Base-by-base conservation (phyloP, 2,797 vertebrate species). In the Sardinella longiceps region DNA sequence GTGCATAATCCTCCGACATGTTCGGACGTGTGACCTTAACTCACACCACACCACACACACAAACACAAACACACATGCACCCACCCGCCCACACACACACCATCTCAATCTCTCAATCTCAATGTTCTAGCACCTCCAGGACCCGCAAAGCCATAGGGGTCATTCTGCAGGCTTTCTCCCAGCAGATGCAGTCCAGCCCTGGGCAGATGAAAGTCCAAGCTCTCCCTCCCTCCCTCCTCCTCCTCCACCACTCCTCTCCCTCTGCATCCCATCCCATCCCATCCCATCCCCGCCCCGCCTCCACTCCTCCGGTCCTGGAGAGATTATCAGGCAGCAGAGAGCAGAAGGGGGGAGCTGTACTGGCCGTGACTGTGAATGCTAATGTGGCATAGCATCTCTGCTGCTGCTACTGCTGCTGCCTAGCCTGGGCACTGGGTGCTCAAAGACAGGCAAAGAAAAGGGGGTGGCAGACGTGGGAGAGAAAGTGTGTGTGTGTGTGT, bases 351-450 rank as follows among this genome's bases (percentile, higher is more conserved):
- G 30, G 66, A 74, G 66, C 66, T 37, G 33, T 14, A 18, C 66
- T 20, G 66, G 30, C 30, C 66, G 66, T 74, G 66, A 37, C 30
- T 74, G 33, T 74, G 66, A 74, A 74, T 74, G 14, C 66, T 74
- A 74, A 74, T 74, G 66, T 74, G 66, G 25, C 30, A 74, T 37
- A 74, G 66, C 66, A 37, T 39, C 30, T 5, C 66, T 28, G 66
- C 43, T 43, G 43, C 43, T n/a, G n/a, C n/a, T n/a, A n/a, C n/a
- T n/a, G n/a, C n/a, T n/a, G n/a, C 43, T 43, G 43, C 43, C 43
- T 7, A 43, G 56, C 25, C 23, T 58, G 56, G 66, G 30, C 33
- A 12, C 66, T 74, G 30, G 33, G 14, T 39, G 30, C 30, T 74
- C 66, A 74, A 74, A 74, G 60, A 30, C 60, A 63, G 11, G 9